A percentile compares a stretch with the other conserved stretches of the same genome.
Conservation (phyloP, 2,888 invertebrate species). For the Sarcophaga rosellei region DNA sequence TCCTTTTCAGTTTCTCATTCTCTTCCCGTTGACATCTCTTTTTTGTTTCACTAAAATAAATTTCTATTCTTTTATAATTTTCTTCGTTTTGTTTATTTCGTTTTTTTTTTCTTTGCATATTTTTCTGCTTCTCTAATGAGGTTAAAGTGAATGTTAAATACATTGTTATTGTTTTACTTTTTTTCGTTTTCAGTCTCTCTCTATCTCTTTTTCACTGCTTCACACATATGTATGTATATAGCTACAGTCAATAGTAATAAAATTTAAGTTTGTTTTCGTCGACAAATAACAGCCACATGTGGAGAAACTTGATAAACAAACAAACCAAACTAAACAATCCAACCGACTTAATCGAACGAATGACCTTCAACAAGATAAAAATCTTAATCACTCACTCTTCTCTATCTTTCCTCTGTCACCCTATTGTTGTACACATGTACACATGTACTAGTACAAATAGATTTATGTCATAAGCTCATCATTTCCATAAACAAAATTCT, state of each 20-base stretch:
- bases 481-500: not conserved
- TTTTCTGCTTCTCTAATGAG: constrained; percentile 11
- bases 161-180: not conserved
- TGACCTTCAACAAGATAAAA: constrained; percentile 32
- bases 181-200: not conserved
- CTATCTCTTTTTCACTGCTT: no score
- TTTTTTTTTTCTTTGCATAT: constrained; percentile 12
- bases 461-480: not conserved
- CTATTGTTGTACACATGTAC: not conserved
- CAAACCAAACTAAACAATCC: not conserved
- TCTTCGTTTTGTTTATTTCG: not conserved
- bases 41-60: not conserved
- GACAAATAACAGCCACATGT: constrained; percentile 19
- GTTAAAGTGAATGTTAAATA: constrained; percentile 38
- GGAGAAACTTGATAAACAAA: not conserved
- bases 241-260: no score
- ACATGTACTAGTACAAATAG: not conserved
- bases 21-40: not conserved
- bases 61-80: not conserved
- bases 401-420: no score
- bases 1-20: not conserved
- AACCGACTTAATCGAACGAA: constrained; percentile 1
- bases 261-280: not conserved
- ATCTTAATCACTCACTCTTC: not conserved
- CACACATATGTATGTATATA: no score